Evolutionary conservation across 1,140 invertebrate species (phyloP).

Genomic region (Drosophila bocki): DNA sequence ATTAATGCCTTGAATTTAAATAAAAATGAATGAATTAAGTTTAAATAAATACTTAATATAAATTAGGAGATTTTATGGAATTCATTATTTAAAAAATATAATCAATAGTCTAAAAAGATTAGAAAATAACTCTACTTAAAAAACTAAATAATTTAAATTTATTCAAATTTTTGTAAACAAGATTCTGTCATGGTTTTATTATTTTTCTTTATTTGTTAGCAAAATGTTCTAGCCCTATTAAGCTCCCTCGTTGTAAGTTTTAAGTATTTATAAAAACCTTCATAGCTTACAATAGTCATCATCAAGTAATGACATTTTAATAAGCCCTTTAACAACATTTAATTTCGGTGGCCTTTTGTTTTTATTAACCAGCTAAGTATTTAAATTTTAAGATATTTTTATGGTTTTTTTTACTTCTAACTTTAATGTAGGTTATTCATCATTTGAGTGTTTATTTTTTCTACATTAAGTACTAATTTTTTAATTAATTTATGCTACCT

Average conservation of each 20-base stretch:
- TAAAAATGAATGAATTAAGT: too few relatives aligned
- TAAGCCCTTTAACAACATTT: neutral
- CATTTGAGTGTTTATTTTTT: neutral
- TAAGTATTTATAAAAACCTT: constrained; percentile 4
- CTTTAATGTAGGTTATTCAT: neutral
- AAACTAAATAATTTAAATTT: too few relatives aligned
- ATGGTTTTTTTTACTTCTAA: neutral
- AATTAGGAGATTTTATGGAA: too few relatives aligned
- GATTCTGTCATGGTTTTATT: neutral
- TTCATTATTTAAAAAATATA: too few relatives aligned
- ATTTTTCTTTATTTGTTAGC: neutral
- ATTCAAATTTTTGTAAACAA: too few relatives aligned
- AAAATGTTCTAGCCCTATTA: neutral
- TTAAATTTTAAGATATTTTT: neutral
- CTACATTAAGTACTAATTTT: neutral
- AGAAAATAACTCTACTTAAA: too few relatives aligned
- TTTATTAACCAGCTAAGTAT: neutral
- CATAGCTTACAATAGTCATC: neutral
- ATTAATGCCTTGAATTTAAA: too few relatives aligned
- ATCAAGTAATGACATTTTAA: constrained; percentile 12
- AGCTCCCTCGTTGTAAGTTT: neutral
- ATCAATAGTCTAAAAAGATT: too few relatives aligned
- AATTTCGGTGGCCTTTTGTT: neutral
- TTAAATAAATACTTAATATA: too few relatives aligned
- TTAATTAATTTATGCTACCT: neutral